A percentile compares a stretch with the other conserved stretches of the same genome.
phyloP scores from a whole-genome alignment of 2,113 vertebrate genomes.

The Bufo bufo region DNA sequence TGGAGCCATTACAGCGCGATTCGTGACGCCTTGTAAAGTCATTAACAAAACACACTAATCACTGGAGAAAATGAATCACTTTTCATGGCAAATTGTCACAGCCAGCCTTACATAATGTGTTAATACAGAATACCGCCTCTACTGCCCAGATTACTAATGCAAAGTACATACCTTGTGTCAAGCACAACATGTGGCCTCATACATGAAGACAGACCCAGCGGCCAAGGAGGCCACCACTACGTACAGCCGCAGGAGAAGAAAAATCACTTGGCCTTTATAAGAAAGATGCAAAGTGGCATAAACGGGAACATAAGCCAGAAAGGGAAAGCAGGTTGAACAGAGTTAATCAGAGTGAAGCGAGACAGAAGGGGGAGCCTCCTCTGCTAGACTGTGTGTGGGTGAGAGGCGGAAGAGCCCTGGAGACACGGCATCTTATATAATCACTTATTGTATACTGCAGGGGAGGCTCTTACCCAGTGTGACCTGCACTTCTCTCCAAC shows the following conservation, averaged over 20 bases:
- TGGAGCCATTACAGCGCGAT: constrained; percentile 15
- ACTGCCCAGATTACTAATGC: neutral
- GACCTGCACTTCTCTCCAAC: neutral
- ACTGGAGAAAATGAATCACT: constrained; percentile 2
- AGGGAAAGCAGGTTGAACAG: constrained; percentile 46
- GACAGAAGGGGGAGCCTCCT: constrained; percentile 37
- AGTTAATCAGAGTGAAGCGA: constrained; percentile 49
- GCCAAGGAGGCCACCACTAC: neutral
- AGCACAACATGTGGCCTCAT: neutral
- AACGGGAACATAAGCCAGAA: constrained; percentile 32
- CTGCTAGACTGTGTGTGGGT: constrained; percentile 54
- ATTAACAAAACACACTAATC: constrained; percentile 8
- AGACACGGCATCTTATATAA: constrained; percentile 44
- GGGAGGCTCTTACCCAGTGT: constrained; percentile 12
- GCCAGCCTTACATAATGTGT: neutral
- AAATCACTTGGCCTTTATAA: neutral
- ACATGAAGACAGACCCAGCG: neutral
- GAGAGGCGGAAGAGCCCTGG: constrained; percentile 43
- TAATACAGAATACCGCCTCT: neutral
- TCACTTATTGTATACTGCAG: constrained; percentile 24
- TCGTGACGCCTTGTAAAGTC: constrained; percentile 39
- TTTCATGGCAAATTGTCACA: neutral
- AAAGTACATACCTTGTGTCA: neutral
- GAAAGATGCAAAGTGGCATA: constrained; percentile 27
- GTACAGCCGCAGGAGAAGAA: neutral